Percentiles rank a stretch among this genome's conserved stretches.
Conservation (phyloP, 2,113 vertebrate species). For the Lutjanus erythropterus region DNA sequence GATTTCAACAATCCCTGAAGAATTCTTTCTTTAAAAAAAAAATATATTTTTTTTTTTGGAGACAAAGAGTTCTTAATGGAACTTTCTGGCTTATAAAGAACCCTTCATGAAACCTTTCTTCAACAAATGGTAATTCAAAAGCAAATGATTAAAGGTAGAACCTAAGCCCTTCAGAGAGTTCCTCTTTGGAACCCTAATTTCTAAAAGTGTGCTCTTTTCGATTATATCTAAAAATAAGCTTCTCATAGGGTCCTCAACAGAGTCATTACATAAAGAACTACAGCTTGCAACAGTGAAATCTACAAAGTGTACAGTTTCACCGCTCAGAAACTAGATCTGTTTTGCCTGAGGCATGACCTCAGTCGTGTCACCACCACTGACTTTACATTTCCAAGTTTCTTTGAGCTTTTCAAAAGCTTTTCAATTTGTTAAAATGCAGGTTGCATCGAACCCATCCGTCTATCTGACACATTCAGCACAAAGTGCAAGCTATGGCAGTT, state of each 20-base stretch:
- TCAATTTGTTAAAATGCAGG: not conserved
- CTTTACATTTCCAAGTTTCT: conserved; percentile 22
- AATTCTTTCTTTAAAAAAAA: too few species aligned
- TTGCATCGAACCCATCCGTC: conserved; percentile 15
- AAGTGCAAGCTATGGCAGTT: not conserved
- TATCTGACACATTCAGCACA: conserved; percentile 6
- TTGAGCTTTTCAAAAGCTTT: conserved; percentile 2
- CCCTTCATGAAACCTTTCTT: too few species aligned
- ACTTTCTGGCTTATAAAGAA: too few species aligned
- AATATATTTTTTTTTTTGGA: too few species aligned
- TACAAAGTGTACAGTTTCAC: conserved; percentile 12
- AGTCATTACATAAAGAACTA: not conserved
- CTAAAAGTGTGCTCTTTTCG: too few species aligned
- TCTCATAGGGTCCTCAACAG: not conserved
- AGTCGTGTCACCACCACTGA: conserved; percentile 6
- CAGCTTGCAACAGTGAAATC: conserved; percentile 7
- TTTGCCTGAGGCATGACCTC: not conserved
- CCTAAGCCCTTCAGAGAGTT: too few species aligned
- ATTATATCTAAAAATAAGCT: not conserved
- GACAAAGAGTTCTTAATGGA: too few species aligned
- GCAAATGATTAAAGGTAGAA: too few species aligned
- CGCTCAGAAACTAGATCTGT: conserved; percentile 30
- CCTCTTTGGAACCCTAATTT: too few species aligned
- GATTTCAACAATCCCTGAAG: too few species aligned
- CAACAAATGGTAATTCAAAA: too few species aligned